Percentiles rank a stretch among this genome's conserved stretches.
Evolutionary conservation across 2,888 invertebrate genomes (phyloP).

Genomic region (Acanthopleura granulata): DNA sequence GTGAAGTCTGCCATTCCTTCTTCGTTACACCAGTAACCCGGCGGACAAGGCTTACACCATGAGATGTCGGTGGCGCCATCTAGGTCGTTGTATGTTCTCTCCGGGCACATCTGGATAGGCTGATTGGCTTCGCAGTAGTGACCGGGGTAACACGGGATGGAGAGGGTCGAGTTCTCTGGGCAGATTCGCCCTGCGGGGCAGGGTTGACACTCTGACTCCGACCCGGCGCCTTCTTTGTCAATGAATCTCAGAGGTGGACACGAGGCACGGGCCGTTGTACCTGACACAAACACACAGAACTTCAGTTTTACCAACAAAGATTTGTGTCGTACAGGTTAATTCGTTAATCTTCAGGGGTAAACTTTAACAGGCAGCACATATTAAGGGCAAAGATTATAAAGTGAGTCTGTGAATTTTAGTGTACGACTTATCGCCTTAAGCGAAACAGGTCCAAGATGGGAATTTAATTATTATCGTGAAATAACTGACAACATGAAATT

Average conservation of each 20-base stretch:
- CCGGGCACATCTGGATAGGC: slow-evolving; percentile 42
- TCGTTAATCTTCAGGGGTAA: too few relatives aligned
- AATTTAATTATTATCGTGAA: too few relatives aligned
- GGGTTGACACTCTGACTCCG: slow-evolving; percentile 52
- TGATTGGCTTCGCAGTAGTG: slow-evolving; percentile 56
- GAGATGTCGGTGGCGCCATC: slow-evolving; percentile 47
- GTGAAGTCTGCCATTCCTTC: slow-evolving; percentile 54
- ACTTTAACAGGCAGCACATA: too few relatives aligned
- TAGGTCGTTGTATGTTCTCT: slow-evolving; percentile 53
- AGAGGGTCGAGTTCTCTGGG: slow-evolving; percentile 57
- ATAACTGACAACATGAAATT: too few relatives aligned
- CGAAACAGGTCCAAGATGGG: too few relatives aligned
- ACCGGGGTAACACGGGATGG: slow-evolving; percentile 60
- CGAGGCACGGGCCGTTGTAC: slow-evolving; percentile 40
- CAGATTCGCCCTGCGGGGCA: slow-evolving; percentile 66
- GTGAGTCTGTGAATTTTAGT: too few relatives aligned
- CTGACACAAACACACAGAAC: too few relatives aligned
- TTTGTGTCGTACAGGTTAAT: too few relatives aligned
- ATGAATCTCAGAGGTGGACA: slow-evolving; percentile 58
- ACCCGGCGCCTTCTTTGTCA: slow-evolving; percentile 56
- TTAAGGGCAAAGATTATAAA: too few relatives aligned
- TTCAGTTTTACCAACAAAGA: too few relatives aligned
- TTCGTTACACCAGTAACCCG: slow-evolving; percentile 60
- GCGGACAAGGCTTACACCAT: slow-evolving; percentile 60
- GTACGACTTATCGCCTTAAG: too few relatives aligned